A percentile compares a stretch with the other conserved stretches of the same genome.
Evolutionary conservation across 2,797 vertebrate genomes (phyloP).

Genomic region (Emys orbicularis): DNA sequence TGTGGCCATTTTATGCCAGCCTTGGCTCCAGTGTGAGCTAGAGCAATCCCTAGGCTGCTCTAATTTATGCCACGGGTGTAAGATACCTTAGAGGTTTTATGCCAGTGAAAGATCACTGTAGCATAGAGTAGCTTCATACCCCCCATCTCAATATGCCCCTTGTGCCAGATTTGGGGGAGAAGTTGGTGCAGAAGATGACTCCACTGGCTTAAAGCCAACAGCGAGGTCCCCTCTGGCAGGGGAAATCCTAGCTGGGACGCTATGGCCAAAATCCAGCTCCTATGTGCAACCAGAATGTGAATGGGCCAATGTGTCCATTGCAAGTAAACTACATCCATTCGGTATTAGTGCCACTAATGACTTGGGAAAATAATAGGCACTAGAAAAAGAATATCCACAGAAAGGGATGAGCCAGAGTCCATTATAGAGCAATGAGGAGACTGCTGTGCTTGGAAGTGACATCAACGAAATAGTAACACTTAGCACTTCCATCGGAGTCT

Average conservation of each 20-base stretch:
- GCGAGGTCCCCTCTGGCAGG: not conserved
- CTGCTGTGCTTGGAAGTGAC: not conserved
- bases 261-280: not conserved
- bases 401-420: not conserved
- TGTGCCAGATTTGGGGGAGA: not conserved
- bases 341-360: not conserved
- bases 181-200: not conserved
- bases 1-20: not conserved
- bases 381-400: not conserved
- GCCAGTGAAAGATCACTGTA: not conserved
- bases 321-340: not conserved
- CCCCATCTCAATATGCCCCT: not conserved
- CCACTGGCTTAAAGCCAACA: not conserved
- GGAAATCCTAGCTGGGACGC: not conserved
- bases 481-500: not conserved
- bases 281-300: not conserved
- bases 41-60: not conserved
- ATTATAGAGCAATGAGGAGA: not conserved
- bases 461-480: not conserved
- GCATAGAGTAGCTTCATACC: not conserved
- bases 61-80: not conserved
- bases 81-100: not conserved
- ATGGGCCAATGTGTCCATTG: not conserved
- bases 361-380: not conserved
- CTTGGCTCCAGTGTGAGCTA: accelerated